Conservation (phyloP, 2,797 vertebrate genomes). For the Xiphophorus birchmanni region DNA sequence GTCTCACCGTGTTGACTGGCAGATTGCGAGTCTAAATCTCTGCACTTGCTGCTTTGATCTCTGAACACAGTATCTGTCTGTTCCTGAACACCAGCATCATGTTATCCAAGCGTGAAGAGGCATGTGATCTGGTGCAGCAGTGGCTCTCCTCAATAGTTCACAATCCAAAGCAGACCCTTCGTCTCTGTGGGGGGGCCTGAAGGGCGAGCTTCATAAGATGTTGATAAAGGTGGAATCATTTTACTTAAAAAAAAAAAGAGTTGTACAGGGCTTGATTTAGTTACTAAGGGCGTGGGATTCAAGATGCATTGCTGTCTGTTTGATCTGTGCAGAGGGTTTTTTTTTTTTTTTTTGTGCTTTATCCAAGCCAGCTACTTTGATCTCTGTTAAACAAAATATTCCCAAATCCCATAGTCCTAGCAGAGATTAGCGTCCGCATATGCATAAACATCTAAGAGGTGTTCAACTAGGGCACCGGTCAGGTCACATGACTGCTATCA, state of each 20-base stretch:
- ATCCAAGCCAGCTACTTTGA: constrained; percentile 74
- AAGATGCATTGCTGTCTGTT: constrained; percentile 73
- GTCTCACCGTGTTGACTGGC: constrained; percentile 76
- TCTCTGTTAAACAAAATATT: constrained; percentile 81
- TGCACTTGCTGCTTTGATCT: constrained; percentile 73
- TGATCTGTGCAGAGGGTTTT: constrained; percentile 79
- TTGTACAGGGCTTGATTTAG: constrained; percentile 76
- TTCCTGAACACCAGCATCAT: constrained; percentile 67
- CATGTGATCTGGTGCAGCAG: constrained; percentile 52
- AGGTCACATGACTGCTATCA: constrained; percentile 78
- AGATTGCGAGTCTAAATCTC: constrained; percentile 67
- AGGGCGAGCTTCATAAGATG: constrained; percentile 34
- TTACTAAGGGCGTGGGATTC: constrained; percentile 74
- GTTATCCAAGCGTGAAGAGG: constrained; percentile 60
- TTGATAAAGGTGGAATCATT: constrained; percentile 60
- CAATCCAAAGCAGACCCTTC: constrained; percentile 52
- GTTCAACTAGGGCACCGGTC: constrained; percentile 79
- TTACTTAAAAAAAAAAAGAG: constrained; percentile 54
- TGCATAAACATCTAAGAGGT: constrained; percentile 81
- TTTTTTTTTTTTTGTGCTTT: constrained; percentile 43
- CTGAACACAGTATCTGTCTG: constrained; percentile 70
- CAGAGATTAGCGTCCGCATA: constrained; percentile 77
- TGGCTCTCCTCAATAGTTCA: constrained; percentile 58
- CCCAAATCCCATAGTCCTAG: constrained; percentile 82
- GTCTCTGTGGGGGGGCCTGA: constrained; percentile 50